Evolutionary conservation across 2,888 invertebrate species (phyloP).

Genomic region (Chymomyza caudatula): DNA sequence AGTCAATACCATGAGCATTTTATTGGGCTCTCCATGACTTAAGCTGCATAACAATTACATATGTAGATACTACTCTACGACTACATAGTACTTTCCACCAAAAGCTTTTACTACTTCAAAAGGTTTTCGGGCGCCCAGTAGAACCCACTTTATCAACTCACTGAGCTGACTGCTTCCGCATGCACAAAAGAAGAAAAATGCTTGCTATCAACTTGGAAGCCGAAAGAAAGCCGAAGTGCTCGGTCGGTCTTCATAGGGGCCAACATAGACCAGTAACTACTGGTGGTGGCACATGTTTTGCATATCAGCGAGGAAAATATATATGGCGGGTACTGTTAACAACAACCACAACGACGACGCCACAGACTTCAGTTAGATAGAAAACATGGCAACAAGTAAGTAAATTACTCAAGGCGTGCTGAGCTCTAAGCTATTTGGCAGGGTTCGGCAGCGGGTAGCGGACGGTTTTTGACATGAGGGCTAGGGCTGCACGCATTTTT

Average conservation of each 20-base stretch:
- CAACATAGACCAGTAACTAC: not conserved
- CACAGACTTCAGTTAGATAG: constrained; percentile 5
- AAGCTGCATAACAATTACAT: constrained; percentile 42
- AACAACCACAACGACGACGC: not conserved
- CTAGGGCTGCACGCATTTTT: constrained; percentile 41
- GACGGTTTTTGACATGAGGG: constrained; percentile 9
- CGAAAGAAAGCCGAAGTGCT: not conserved
- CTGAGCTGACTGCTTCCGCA: not conserved
- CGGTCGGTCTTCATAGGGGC: not conserved
- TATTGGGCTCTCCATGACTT: constrained; percentile 24
- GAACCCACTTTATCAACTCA: not conserved
- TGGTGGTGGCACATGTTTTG: constrained; percentile 31
- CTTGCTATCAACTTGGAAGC: not conserved
- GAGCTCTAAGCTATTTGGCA: not conserved
- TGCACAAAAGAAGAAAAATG: not conserved
- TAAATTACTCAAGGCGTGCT: constrained; percentile 38
- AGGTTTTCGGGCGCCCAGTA: not conserved
- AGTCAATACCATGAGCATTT: constrained; percentile 31
- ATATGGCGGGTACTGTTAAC: constrained; percentile 7
- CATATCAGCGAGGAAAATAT: constrained; percentile 17
- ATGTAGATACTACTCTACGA: not conserved
- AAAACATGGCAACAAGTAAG: constrained; percentile 50
- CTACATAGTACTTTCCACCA: too few species aligned
- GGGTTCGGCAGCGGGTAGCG: not conserved
- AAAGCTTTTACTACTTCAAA: not conserved